A percentile compares a stretch with the other conserved stretches of the same genome.
phyloP scores from a whole-genome alignment of 1,140 invertebrate genomes.

The Mactra quadrangularis region DNA sequence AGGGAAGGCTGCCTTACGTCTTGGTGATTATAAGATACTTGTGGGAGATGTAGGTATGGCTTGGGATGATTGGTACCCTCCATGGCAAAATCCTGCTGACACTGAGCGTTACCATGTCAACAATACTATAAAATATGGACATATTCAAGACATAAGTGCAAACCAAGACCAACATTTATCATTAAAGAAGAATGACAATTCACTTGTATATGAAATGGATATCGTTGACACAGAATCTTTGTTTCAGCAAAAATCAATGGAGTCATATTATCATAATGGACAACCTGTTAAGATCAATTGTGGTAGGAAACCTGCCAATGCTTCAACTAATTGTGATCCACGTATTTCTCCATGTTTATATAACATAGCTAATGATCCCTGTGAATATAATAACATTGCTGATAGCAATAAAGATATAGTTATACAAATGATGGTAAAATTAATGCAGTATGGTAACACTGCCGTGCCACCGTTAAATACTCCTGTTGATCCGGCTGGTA shows the following conservation, averaged over 20 bases:
- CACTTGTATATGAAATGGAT: too few species aligned
- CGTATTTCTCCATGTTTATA: conserved; percentile 89
- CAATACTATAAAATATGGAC: too few species aligned
- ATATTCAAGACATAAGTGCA: too few species aligned
- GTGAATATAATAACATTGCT: conserved; percentile 91
- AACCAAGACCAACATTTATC: too few species aligned
- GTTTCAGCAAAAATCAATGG: not conserved
- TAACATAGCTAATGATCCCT: conserved; percentile 92
- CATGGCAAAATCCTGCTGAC: conserved; percentile 62
- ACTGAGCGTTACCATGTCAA: conserved; percentile 56
- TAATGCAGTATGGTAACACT: conserved; percentile 50
- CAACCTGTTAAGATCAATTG: conserved; percentile 68
- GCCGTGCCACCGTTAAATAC: conserved; percentile 70
- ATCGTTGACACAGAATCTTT: not conserved
- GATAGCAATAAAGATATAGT: conserved; percentile 83
- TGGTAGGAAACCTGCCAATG: conserved; percentile 72
- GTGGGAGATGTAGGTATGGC: conserved; percentile 86
- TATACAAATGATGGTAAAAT: conserved; percentile 41
- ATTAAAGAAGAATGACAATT: too few species aligned
- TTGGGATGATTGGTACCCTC: conserved; percentile 79
- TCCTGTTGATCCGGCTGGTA: conserved; percentile 64
- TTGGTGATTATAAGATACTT: conserved; percentile 92
- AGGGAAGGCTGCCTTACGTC: conserved; percentile 88
- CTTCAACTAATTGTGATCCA: conserved; percentile 86
- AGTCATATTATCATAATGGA: not conserved